Percentiles rank a stretch among this genome's conserved stretches.
These are phyloP conservation scores for Centropus bengalensis DNA, from an alignment of 2,113 vertebrate genomes.

Conservation along the genomic window DNA sequence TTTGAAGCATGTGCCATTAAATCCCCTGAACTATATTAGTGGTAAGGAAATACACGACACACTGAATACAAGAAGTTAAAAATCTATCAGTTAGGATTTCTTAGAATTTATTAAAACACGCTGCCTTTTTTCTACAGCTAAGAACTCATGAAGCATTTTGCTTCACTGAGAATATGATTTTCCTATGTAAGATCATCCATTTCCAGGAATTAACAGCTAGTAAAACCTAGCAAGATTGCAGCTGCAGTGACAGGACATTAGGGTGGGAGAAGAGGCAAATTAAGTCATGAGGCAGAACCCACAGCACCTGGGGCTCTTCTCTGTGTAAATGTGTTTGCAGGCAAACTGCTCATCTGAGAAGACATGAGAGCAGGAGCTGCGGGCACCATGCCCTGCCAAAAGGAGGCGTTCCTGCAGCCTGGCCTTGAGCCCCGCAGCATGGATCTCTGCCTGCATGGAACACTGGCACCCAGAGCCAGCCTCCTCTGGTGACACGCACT, in stretches of 20 bases:
- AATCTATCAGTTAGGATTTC: not conserved
- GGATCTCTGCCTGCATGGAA: not conserved
- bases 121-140: not conserved
- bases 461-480: not conserved
- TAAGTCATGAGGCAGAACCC: not conserved
- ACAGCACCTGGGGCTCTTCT: not conserved
- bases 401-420: accelerated
- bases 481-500: accelerated
- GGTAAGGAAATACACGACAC: not conserved
- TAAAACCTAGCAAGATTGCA: not conserved
- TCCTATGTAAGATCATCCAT: not conserved
- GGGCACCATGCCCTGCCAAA: not conserved
- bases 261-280: not conserved
- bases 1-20: not conserved
- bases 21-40: not conserved
- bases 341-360: not conserved
- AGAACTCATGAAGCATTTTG: not conserved
- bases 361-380: accelerated
- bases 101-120: not conserved
- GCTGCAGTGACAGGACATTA: not conserved
- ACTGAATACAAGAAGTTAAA: not conserved
- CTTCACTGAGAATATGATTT: not conserved
- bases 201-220: not conserved
- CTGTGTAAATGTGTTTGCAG: not conserved
- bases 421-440: not conserved